Percentiles rank a stretch among this genome's conserved stretches.
phyloP scores from a whole-genome alignment of 1,140 invertebrate species.

The Macrocentrus cingulum region DNA sequence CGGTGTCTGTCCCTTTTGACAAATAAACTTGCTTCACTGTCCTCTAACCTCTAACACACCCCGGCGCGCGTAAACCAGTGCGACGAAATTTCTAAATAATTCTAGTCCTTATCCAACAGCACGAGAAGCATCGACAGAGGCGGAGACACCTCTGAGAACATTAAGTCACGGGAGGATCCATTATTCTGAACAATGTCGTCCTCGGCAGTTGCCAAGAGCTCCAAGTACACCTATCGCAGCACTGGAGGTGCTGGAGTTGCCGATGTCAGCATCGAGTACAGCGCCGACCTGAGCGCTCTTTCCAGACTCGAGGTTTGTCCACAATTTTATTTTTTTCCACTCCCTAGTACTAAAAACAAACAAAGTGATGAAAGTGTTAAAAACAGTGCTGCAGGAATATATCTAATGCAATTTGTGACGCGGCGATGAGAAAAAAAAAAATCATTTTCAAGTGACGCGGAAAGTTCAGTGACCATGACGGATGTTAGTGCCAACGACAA shows the following conservation, averaged over 20 bases:
- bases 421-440: no score
- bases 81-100: no score
- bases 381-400: no score
- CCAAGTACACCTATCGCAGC: slow-evolving; percentile 87
- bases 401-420: no score
- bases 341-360: not conserved
- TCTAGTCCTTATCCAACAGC: no score
- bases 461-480: slow-evolving; percentile 57
- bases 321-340: slow-evolving; percentile 8
- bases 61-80: no score
- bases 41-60: not conserved
- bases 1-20: slow-evolving; percentile 21
- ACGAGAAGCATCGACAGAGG: slow-evolving; percentile 28
- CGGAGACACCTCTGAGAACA: slow-evolving; percentile 21
- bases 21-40: not conserved
- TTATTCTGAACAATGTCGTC: slow-evolving; percentile 57
- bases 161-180: slow-evolving; percentile 12
- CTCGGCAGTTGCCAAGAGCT: slow-evolving; percentile 78
- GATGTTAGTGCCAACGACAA: slow-evolving; percentile 50
- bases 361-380: not conserved
- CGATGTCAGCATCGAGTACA: slow-evolving; percentile 92
- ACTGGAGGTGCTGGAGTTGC: slow-evolving; percentile 74
- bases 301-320: slow-evolving; percentile 86
- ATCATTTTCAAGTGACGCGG: slow-evolving; percentile 32
- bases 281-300: slow-evolving; percentile 86